Percentiles rank a stretch among this genome's conserved stretches.
Conservation (phyloP, 2,888 invertebrate genomes). For the Mythimna impura region DNA sequence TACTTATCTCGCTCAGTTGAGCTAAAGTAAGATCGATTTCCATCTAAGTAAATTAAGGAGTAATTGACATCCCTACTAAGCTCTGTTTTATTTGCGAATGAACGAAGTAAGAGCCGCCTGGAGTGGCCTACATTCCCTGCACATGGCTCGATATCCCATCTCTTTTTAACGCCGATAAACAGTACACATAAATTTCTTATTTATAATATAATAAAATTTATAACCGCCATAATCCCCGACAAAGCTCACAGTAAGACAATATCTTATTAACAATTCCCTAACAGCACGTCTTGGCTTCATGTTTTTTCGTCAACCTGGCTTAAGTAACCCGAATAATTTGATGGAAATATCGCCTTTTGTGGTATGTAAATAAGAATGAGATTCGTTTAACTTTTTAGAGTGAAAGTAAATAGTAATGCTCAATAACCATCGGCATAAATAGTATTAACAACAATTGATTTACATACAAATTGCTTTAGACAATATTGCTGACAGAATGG, state of each 20-base stretch:
- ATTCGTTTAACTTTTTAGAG: slow-evolving; percentile 70
- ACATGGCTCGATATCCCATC: slow-evolving; percentile 66
- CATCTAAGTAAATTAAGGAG: not conserved
- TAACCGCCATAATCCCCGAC: slow-evolving; percentile 80
- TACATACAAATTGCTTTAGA: slow-evolving; percentile 91
- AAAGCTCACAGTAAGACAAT: slow-evolving; percentile 77
- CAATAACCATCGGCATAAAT: slow-evolving; percentile 90
- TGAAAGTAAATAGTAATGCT: slow-evolving; percentile 87
- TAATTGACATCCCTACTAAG: slow-evolving; percentile 19
- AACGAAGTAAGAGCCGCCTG: not conserved
- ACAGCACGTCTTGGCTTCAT: slow-evolving; percentile 80
- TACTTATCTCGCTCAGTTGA: too few species aligned
- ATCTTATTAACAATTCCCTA: slow-evolving; percentile 87
- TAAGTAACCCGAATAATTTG: slow-evolving; percentile 62
- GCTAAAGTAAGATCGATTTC: too few species aligned
- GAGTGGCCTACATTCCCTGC: slow-evolving; percentile 62
- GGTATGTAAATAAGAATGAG: slow-evolving; percentile 63
- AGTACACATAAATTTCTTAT: slow-evolving; percentile 82
- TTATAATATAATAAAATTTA: slow-evolving; percentile 89
- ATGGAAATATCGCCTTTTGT: slow-evolving; percentile 65
- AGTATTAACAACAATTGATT: slow-evolving; percentile 91
- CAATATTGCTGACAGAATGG: slow-evolving; percentile 90
- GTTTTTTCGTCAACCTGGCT: slow-evolving; percentile 78
- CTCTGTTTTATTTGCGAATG: slow-evolving; percentile 20
- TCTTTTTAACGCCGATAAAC: slow-evolving; percentile 75